These are phyloP conservation scores for Eumacrocentrus americanus DNA, from an alignment of 2,888 invertebrate genomes.

Conservation along the genomic window DNA sequence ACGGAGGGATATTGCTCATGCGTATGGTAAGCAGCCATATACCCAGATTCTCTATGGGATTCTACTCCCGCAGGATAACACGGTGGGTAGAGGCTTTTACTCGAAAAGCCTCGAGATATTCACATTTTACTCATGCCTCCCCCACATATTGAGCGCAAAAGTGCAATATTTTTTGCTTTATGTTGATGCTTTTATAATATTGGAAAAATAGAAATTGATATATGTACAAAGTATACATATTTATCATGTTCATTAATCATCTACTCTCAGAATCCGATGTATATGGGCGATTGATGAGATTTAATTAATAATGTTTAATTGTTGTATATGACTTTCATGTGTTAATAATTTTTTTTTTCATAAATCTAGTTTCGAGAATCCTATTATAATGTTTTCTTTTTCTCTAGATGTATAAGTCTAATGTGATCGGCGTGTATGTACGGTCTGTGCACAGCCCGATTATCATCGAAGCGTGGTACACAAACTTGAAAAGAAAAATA, in stretches of 20 bases:
- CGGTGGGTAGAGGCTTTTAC: background rate
- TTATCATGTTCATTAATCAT: background rate
- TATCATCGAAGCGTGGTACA: background rate
- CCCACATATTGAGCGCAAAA: background rate
- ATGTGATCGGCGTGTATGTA: background rate
- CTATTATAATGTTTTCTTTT: background rate
- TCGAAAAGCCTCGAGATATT: background rate
- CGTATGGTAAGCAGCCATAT: background rate
- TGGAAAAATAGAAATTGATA: background rate
- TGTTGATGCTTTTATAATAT: background rate
- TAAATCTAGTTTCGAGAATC: too few relatives aligned
- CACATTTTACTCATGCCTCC: background rate
- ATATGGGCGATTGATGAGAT: background rate
- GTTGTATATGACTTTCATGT: too few relatives aligned
- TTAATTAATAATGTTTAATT: background rate
- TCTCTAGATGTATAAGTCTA: background rate
- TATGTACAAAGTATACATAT: background rate
- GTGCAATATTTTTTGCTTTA: constrained; percentile 2
- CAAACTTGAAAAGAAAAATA: constrained; percentile 13
- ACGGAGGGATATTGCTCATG: constrained; percentile 1
- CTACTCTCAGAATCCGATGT: background rate
- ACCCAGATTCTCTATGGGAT: constrained; percentile 7
- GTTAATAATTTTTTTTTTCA: background rate
- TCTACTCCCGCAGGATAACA: background rate
- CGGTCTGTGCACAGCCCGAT: too few relatives aligned